A percentile compares a stretch with the other conserved stretches of the same genome.
Conservation (phyloP, 37 sponge, comb jelly and placozoan genomes). For the Petrosia ficiformis region DNA sequence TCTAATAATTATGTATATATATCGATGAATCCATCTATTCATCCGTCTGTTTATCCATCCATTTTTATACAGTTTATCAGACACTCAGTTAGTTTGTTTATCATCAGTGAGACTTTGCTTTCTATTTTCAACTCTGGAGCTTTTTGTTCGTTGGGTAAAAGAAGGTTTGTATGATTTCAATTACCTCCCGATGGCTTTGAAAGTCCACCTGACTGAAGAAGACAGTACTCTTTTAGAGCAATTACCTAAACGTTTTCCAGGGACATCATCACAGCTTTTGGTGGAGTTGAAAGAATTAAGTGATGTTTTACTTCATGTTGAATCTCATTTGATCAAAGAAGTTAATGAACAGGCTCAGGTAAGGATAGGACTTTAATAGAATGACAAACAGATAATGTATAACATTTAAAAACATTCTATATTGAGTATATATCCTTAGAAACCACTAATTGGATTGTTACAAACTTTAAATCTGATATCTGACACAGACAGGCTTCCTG, state of each 20-base stretch:
- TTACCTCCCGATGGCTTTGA: constrained; percentile 54
- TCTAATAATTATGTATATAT: too few species aligned
- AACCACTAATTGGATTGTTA: constrained; percentile 36
- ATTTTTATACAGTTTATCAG: neutral
- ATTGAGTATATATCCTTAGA: too few species aligned
- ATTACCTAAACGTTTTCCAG: too few species aligned
- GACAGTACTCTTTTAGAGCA: constrained; percentile 17
- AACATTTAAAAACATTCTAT: too few species aligned
- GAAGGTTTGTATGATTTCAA: constrained; percentile 70
- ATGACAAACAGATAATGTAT: too few species aligned
- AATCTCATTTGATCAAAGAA: constrained; percentile 7
- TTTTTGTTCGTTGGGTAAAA: constrained; percentile 59
- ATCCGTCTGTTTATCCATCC: neutral
- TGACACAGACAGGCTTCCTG: constrained; percentile 28
- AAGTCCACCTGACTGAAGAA: constrained; percentile 36
- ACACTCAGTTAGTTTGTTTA: constrained; percentile 22
- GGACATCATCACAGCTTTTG: constrained; percentile 11
- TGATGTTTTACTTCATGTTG: constrained; percentile 36
- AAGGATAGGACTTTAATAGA: neutral
- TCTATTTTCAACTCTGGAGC: constrained; percentile 14
- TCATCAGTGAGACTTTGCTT: constrained; percentile 18
- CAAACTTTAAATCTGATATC: constrained; percentile 22
- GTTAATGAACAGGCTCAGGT: constrained; percentile 29
- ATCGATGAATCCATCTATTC: too few species aligned
- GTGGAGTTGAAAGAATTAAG: constrained; percentile 27